Conservation (phyloP, 2,797 vertebrate genomes). For the Intellagama lesueurii region DNA sequence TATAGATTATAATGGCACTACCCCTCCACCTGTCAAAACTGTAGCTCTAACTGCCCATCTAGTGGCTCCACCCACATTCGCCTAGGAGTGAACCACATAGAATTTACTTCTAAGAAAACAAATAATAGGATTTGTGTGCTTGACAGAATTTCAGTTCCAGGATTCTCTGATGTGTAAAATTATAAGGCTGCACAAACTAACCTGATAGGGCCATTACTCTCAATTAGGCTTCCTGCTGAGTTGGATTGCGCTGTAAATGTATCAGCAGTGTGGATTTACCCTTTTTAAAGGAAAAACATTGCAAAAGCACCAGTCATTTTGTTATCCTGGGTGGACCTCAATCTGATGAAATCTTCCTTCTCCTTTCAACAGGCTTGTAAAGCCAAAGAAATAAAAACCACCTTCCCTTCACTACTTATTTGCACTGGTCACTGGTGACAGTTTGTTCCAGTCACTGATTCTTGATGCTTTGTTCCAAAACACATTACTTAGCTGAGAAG, state of each 20-base stretch:
- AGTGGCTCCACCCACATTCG: not conserved
- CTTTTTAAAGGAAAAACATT: too few relatives aligned
- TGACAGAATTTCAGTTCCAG: not conserved
- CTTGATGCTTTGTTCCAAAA: slow-evolving; percentile 1
- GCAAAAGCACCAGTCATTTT: not conserved
- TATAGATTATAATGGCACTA: too few relatives aligned
- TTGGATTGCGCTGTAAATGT: not conserved
- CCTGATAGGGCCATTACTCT: not conserved
- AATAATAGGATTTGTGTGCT: not conserved
- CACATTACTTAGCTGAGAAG: not conserved
- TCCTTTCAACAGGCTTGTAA: not conserved
- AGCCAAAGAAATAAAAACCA: not conserved
- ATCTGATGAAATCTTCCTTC: not conserved
- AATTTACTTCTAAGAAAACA: too few relatives aligned
- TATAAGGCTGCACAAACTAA: not conserved
- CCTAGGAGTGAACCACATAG: not conserved
- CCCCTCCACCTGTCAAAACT: too few relatives aligned
- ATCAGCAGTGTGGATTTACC: not conserved
- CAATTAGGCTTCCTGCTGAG: too few relatives aligned
- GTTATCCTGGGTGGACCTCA: not conserved
- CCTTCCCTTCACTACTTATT: slow-evolving; percentile 25
- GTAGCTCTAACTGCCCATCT: too few relatives aligned
- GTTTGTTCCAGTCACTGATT: slow-evolving; percentile 3
- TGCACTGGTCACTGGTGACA: slow-evolving; percentile 1
- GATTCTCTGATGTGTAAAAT: not conserved